Evolutionary conservation across 2,888 invertebrate species (phyloP).

Genomic region (Stratiomys singularior): DNA sequence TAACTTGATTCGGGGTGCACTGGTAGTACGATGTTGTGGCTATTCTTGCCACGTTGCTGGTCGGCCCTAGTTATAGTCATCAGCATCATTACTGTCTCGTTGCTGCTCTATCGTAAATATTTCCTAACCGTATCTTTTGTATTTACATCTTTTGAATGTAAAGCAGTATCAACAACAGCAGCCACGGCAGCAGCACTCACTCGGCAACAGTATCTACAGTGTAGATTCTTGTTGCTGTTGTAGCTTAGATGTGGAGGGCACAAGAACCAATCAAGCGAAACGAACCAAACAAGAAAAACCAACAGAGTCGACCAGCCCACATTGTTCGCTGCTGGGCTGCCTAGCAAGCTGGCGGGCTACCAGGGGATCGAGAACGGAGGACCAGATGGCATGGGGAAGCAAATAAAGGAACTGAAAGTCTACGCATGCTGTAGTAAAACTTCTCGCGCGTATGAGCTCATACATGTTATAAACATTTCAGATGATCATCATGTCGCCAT

Average conservation of each 20-base stretch:
- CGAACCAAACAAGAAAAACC: constrained; percentile 37
- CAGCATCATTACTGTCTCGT: background rate
- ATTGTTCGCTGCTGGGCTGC: background rate
- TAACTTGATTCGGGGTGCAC: constrained; percentile 3
- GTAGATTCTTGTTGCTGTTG: background rate
- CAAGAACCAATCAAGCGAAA: constrained; percentile 26
- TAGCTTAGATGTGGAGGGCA: constrained; percentile 4
- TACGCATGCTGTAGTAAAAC: background rate
- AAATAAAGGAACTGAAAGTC: background rate
- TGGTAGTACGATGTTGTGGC: background rate
- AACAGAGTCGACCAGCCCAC: constrained; percentile 20
- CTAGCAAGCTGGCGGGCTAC: too few species aligned
- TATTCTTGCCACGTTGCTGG: constrained; percentile 13
- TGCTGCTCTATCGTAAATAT: constrained; percentile 22
- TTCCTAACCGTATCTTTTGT: constrained; percentile 44
- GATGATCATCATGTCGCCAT: constrained; percentile 17
- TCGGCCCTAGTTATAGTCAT: background rate
- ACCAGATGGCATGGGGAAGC: too few species aligned
- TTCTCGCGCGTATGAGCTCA: background rate
- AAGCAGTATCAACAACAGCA: too few species aligned
- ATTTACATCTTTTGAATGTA: constrained; percentile 23
- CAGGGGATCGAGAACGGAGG: background rate
- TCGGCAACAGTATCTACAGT: background rate
- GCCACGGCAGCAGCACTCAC: background rate
- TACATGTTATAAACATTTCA: background rate